Base-by-base conservation (phyloP, 2,797 vertebrate species). In the Danionella dracula region DNA sequence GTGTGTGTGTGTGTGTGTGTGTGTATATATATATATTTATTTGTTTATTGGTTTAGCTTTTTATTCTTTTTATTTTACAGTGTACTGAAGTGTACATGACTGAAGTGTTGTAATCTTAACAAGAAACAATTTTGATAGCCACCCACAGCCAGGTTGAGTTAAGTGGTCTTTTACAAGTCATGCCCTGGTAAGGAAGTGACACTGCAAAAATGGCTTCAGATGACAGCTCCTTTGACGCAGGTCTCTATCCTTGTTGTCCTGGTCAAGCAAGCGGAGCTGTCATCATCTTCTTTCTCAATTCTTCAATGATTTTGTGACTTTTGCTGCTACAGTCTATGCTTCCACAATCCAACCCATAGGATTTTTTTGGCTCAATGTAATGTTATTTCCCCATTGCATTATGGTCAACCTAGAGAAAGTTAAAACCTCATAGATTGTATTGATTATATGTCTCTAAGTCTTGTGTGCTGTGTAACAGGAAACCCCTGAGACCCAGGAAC, bases 301-400 rank as follows among this genome's bases (percentile, higher is more conserved):
- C 60, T 71, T 46, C 7, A 8, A 53, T 56, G 62, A 35, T 69
- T 69, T 10, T 7, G 11, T 56, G 68, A 41, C 7, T 64, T 55
- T 50, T 54, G 32, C 20, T 17, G 41, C 21, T 53, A 19, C 50
- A 61, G 23, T 49, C 45, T 60, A 29, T 6, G 57, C 53, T 50
- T 38, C 37, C 67, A 44, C 48, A 27, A 61, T 71, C 65, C 13
- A 16, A 19, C 66, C 73, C 71, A 23, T 62, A 55, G 76, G 80
- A 82, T 74, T 75, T 82, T 76, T 86, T 86, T 79, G 79, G 68
- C 83, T 86, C 83, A 77, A 82, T 84, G 76, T 82, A 78, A 84
- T 83, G 73, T 80, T 82, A 86, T 62, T 73, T 84, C 83, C 6
- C 23, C 23, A 3, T 6, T 27, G 53, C 74, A 84, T 85, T 84